Evolutionary conservation across 2,888 invertebrate genomes (phyloP), one percentile per base, ranked within the genome.

Genomic region (Caenorhabditis imperialis): DNA sequence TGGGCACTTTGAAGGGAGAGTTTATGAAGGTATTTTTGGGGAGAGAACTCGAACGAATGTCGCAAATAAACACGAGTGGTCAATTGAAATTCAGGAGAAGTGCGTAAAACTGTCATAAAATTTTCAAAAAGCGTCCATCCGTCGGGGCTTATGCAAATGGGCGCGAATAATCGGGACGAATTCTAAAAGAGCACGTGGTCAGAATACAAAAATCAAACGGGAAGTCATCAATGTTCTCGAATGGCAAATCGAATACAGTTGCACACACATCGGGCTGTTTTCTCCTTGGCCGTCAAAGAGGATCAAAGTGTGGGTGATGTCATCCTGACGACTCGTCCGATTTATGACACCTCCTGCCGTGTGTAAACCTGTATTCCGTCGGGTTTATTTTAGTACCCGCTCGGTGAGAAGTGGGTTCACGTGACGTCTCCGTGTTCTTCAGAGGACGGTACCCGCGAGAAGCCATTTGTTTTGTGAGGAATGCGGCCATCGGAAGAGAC

Each of bases 241-340:
- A 50, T 23, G 44, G 35, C 10, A 22, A 22, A 14, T 33, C 48
- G 48, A 50, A 14, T 10, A 16, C 25, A 2, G n/a, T n/a, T n/a
- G n/a, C n/a, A n/a, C n/a, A n/a, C 7, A 18, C 20, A 22, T 42
- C 5, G 14, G 18, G 16, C 22, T 35, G 30, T 14, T 61, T 40
- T 61, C 35, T 40, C 27, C 40, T 16, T n/a, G 35, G 1, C 22
- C 50, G 30, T 7, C 44, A 22, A 50, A 55, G 40, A 63, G 54
- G 63, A 63, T 48, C 54, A 63, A 55, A 55, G 63, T 63, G 35
- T 16, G 40, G 47, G 48, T 63, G 63, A 63, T 63, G 63, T 63
- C 63, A 63, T 20, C n/a, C 35, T n/a, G 45, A 47, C 22, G 20
- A 25, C 14, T 44, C 18, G 20, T 42, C 1, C 18, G 20, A 33